These are phyloP conservation scores for Falco berigora DNA, from an alignment of 2,797 vertebrate species.

Conservation along the genomic window DNA sequence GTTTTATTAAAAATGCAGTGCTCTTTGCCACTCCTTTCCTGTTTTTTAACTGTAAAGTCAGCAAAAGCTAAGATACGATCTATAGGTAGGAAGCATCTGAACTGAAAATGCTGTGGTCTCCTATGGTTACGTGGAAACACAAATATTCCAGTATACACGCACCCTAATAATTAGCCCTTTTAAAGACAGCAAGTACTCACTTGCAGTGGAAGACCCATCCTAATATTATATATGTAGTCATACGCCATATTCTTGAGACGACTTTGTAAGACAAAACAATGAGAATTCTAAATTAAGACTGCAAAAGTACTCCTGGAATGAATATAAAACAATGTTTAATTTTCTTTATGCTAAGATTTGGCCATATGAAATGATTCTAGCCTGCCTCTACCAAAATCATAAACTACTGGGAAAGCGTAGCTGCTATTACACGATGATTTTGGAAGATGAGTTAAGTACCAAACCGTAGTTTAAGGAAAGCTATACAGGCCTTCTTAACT, in stretches of 20 bases:
- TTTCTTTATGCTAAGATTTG: background rate
- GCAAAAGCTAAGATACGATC: constrained; percentile 24
- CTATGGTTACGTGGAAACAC: background rate
- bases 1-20: background rate
- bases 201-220: constrained; percentile 3
- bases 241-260: background rate
- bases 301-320: background rate
- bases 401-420: background rate
- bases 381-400: background rate
- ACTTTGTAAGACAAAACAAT: background rate
- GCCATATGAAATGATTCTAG: background rate
- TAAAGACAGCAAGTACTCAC: constrained; percentile 29
- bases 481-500: background rate
- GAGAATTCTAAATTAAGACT: background rate
- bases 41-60: constrained; percentile 16
- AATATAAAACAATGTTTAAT: background rate
- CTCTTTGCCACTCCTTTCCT: constrained; percentile 49
- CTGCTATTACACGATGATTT: background rate
- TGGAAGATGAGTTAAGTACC: background rate
- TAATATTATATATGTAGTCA: background rate
- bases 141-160: background rate
- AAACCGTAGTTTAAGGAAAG: background rate
- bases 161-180: constrained; percentile 24
- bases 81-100: constrained; percentile 29
- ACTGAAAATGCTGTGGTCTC: background rate